Percentiles rank a stretch among this genome's conserved stretches.
Conservation (phyloP, 2,888 invertebrate species). For the Drosophila meridionalis region DNA sequence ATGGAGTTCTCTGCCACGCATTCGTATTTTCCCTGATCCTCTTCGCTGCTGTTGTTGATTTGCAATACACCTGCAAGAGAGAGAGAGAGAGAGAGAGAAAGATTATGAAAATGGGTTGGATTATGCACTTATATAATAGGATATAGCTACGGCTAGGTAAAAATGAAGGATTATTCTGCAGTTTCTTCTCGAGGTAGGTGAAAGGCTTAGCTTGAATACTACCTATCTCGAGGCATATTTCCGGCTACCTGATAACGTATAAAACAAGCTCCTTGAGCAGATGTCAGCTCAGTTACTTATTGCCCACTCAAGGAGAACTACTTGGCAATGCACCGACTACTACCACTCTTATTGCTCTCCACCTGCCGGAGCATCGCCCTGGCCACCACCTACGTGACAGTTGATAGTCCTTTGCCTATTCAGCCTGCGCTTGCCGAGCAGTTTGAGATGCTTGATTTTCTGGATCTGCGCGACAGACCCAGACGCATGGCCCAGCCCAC, state of each 20-base stretch:
- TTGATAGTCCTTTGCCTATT: slow-evolving; percentile 13
- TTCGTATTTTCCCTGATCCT: slow-evolving; percentile 97
- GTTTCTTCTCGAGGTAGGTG: background rate
- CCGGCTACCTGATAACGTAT: slow-evolving; percentile 55
- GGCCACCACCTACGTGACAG: slow-evolving; percentile 40
- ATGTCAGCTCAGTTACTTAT: slow-evolving; percentile 34
- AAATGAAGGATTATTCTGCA: background rate
- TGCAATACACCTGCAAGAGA: slow-evolving; percentile 87
- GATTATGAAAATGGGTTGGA: background rate
- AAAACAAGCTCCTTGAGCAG: slow-evolving; percentile 14
- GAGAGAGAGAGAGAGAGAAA: background rate
- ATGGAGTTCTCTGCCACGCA: slow-evolving; percentile 97
- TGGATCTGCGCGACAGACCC: slow-evolving; percentile 93
- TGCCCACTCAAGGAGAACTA: background rate
- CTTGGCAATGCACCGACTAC: slow-evolving; percentile 14
- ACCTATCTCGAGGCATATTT: background rate
- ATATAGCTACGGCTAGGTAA: background rate
- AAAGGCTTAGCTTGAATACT: background rate
- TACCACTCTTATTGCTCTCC: slow-evolving; percentile 1
- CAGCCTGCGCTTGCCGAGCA: slow-evolving; percentile 53
- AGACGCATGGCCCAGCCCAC: slow-evolving; percentile 85
- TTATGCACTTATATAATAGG: background rate
- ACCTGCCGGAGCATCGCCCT: background rate
- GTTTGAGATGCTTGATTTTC: slow-evolving; percentile 90
- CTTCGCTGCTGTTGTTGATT: slow-evolving; percentile 94